Evolutionary conservation across 2,888 invertebrate species (phyloP), one percentile per base, ranked within the genome.

Genomic region (Drosophila picticornis): DNA sequence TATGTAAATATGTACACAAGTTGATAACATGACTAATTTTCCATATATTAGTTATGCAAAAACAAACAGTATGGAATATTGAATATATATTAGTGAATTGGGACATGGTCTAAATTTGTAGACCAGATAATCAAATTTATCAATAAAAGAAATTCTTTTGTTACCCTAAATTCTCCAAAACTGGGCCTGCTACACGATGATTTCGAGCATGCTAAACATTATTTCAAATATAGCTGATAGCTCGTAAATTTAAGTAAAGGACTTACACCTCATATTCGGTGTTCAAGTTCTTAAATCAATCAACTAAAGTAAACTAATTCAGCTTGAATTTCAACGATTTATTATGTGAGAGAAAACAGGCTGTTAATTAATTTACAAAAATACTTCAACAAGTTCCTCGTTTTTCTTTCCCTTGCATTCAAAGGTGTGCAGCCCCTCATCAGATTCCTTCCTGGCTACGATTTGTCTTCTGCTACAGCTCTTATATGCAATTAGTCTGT

Each of bases 401-500:
- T 31, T 31, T 51, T 31, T 1, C 29, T 13, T 16, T 25, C 32
- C 2, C 10, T 25, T n/a, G 4, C 27, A 11, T 19, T 31, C 11
- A 25, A 32, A 34, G 38, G 38, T 51, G 52, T 50, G n/a, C 25
- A 38, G 25, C 46, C 29, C 46, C n/a, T 51, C n/a, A 11, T 5
- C 25, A 55, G 43, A 22, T 53, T 69, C 64, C 67, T 25, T 50
- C 22, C 36, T 5, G 16, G 38, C 36, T 59, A 62, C 77, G 85
- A 88, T 83, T 80, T 67, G 74, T 67, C 50, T 69, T 34, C 48
- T 4, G 22, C 31, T 10, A 10, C 31, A 32, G n/a, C n/a, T 48
- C 22, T 53, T 25, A 32, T 55, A 59, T 38, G 63, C 80, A 88
- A 90, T 88, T 83, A 77, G 81, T 63, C 72, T 72, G 55, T 65